Base-by-base conservation (phyloP, 2,113 vertebrate genomes). In the Pollimyrus isidori region DNA sequence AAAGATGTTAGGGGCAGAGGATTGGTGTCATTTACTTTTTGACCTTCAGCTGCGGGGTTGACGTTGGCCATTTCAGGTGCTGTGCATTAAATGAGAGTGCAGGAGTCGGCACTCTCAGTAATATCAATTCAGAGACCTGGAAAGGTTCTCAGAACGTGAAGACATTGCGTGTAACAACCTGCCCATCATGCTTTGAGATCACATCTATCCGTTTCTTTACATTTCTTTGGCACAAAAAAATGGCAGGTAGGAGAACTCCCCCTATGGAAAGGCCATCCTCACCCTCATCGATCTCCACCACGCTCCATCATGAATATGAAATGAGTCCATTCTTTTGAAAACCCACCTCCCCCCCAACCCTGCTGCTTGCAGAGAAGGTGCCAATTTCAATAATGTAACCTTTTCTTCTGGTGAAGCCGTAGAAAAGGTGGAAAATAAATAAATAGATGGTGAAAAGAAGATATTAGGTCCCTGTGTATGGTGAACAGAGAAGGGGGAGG, bases 351-450 rank as follows among this genome's bases (percentile, higher is more conserved):
- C 19, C 88, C 53, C 94, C 89, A 90, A 86, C n/a, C 89, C 56
- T 19, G 93, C 62, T n/a, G 93, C 90, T 95, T 95, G 94, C 95
- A 93, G 95, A 96, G 96, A 97, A 96, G 97, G 96, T 96, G 96
- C 97, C 97, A 97, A 97, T 98, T 98, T 99, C 98, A 97, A 99
- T 99, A 97, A 98, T 96, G 95, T 97, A 97, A 97, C 97, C 96
- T 97, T 97, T 98, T 96, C 94, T 94, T 94, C 93, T 92, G 93
- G 93, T 93, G 93, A 93, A 94, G 92, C 69, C 91, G 58, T 91
- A 90, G 92, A 92, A 92, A 48, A 93, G 92, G 92, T 90, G 49
- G 52, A 91, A 94, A 94, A 95, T 95, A 95, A 95, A 95, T 95
- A 98, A 98, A 97, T 97, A 98, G 35, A 42, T 42, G 73, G 35